Conservation (phyloP, 2,113 vertebrate species). For the Craseonycteris thonglongyai region DNA sequence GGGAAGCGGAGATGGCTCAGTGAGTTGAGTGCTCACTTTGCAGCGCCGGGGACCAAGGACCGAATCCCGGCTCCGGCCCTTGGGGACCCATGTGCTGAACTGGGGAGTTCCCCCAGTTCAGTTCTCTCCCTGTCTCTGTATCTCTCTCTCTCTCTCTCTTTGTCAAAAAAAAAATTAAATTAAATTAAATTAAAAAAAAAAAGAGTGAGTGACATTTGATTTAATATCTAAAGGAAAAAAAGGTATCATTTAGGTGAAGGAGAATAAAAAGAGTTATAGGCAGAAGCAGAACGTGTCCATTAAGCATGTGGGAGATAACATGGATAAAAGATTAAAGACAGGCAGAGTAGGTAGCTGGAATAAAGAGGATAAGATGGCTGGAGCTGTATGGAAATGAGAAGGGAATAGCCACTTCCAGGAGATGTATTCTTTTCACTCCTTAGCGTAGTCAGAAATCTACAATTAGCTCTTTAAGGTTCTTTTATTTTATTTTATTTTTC, state of each 20-base stretch:
- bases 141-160: no score
- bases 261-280: background rate
- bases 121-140: no score
- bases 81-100: no score
- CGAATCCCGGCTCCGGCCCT: no score
- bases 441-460: background rate
- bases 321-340: background rate
- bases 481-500: background rate
- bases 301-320: background rate
- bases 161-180: no score
- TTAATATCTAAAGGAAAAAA: background rate
- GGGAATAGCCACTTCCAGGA: background rate
- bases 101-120: no score
- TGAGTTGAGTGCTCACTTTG: no score
- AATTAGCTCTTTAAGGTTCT: background rate
- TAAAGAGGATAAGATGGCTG: background rate
- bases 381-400: background rate
- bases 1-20: no score
- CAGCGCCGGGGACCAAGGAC: no score
- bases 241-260: background rate
- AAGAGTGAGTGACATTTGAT: background rate
- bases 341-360: background rate
- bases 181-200: no score
- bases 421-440: background rate
- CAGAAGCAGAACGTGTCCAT: background rate